Evolutionary conservation across 2,113 vertebrate species (phyloP), one percentile per base, ranked within the genome.

Genomic region (Gadus macrocephalus): DNA sequence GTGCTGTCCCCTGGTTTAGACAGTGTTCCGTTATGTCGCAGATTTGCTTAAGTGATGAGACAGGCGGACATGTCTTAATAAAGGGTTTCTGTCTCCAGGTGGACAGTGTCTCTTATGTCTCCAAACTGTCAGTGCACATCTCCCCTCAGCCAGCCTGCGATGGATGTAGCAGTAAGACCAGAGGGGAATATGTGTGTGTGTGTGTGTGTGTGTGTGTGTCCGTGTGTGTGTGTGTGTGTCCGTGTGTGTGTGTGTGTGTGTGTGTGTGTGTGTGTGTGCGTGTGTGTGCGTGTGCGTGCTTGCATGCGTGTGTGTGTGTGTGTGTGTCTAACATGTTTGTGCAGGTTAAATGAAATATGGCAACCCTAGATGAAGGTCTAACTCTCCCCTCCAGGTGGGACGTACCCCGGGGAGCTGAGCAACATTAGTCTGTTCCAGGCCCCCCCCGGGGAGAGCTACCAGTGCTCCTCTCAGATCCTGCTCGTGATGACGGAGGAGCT

Each of bases 401-500:
- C 15, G 2, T 94, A 90, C 62, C 5, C 69, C 0, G 90, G 91
- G 16, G 12, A 63, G n/a, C 0, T 90, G 53, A 64, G 53, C 53
- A 16, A 84, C 5, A 42, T 81, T 0, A 86, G 86, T 75, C 74
- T 95, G 72, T 96, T 97, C 58, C 65, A 77, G 66, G 81, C 92
- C 0, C 76, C 53, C 2, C 14, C 78, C 0, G 92, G 93, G 15
- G 82, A 71, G 66, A 94, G 92, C 77, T 96, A 94, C 81, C 92
- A 66, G 58, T 98, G 96, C 74, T 83, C 80, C 38, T 95, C 92
- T 38, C 85, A 85, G 62, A 91, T 79, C 70, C 81, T 71, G 19
- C 53, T 95, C 2, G 0, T 7, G 59, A 72, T 92, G 69, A 87
- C 93, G 2, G 63, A 69, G 1, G 55, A 75, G 65, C 83, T 98